Evolutionary conservation across 1,140 invertebrate genomes (phyloP).

Genomic region (Glossosoma conforme): DNA sequence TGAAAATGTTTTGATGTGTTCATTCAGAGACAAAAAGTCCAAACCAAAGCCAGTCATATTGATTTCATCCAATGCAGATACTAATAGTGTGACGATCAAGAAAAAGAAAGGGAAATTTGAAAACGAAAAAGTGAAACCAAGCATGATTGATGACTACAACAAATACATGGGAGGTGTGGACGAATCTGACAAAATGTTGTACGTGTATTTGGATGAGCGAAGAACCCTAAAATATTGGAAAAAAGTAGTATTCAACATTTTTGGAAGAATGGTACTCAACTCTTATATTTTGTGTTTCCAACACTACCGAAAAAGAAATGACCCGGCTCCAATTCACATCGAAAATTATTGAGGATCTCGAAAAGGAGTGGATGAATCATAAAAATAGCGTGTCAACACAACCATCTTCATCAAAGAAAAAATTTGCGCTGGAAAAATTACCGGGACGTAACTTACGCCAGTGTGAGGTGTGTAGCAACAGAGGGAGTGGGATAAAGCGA

Average conservation of each 20-base stretch:
- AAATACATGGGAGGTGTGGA: slow-evolving; percentile 25
- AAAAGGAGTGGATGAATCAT: slow-evolving; percentile 19
- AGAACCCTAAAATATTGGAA: slow-evolving; percentile 27
- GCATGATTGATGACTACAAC: slow-evolving; percentile 25
- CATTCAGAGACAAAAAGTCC: slow-evolving; percentile 22
- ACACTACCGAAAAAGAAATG: slow-evolving; percentile 20
- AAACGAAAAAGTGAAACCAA: slow-evolving; percentile 22
- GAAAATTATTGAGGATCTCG: slow-evolving; percentile 21
- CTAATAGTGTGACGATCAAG: slow-evolving; percentile 18
- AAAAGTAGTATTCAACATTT: slow-evolving; percentile 27
- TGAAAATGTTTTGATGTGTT: slow-evolving; percentile 23
- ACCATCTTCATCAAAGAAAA: slow-evolving; percentile 16
- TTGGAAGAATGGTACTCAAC: slow-evolving; percentile 24
- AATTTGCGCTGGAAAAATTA: slow-evolving; percentile 24
- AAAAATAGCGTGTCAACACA: slow-evolving; percentile 16
- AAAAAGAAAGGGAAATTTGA: slow-evolving; percentile 21
- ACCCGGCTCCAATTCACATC: slow-evolving; percentile 22
- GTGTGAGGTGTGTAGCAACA: slow-evolving; percentile 19
- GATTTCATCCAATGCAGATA: slow-evolving; percentile 22
- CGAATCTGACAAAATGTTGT: slow-evolving; percentile 27
- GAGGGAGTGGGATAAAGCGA: slow-evolving; percentile 19
- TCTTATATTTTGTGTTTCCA: slow-evolving; percentile 19
- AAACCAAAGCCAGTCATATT: slow-evolving; percentile 21
- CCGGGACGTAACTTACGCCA: slow-evolving; percentile 17
- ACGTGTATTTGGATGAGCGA: slow-evolving; percentile 34